Evolutionary conservation across 2,888 invertebrate species (phyloP).

Genomic region (Apotomis capreana): DNA sequence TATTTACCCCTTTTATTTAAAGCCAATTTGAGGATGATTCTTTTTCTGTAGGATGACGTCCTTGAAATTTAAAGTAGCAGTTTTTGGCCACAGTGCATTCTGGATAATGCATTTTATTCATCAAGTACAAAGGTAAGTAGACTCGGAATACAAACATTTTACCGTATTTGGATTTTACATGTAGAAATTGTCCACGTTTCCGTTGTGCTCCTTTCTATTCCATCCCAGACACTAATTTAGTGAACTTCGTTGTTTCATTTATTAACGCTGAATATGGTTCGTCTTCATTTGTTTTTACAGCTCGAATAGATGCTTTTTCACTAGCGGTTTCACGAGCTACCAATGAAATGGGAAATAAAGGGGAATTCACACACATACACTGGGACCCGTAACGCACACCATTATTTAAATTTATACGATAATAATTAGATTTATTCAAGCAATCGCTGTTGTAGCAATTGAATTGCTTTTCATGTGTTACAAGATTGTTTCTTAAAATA

Average conservation of each 20-base stretch:
- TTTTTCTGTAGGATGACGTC: no score
- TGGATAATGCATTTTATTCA: no score
- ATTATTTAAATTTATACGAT: conserved; percentile 10
- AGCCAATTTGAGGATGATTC: no score
- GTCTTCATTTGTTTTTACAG: not conserved
- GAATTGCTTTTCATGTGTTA: not conserved
- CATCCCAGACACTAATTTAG: conserved; percentile 8
- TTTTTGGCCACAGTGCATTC: no score
- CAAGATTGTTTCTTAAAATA: not conserved
- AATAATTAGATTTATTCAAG: not conserved
- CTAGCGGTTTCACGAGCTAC: not conserved
- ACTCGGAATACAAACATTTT: no score
- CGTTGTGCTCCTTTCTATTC: not conserved
- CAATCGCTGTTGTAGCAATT: conserved; percentile 21
- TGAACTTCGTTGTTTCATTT: conserved; percentile 22
- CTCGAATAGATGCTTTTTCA: not conserved
- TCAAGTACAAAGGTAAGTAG: no score
- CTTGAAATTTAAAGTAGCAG: no score
- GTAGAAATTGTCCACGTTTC: not conserved
- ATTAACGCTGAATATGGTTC: conserved; percentile 1
- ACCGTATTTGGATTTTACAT: no score
- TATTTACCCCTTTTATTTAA: no score
- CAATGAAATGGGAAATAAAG: not conserved
- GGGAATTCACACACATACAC: conserved; percentile 9
- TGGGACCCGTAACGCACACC: conserved; percentile 1